Conservation (phyloP, 2,113 vertebrate genomes). For the Hypocryptadius cinnamomeus region DNA sequence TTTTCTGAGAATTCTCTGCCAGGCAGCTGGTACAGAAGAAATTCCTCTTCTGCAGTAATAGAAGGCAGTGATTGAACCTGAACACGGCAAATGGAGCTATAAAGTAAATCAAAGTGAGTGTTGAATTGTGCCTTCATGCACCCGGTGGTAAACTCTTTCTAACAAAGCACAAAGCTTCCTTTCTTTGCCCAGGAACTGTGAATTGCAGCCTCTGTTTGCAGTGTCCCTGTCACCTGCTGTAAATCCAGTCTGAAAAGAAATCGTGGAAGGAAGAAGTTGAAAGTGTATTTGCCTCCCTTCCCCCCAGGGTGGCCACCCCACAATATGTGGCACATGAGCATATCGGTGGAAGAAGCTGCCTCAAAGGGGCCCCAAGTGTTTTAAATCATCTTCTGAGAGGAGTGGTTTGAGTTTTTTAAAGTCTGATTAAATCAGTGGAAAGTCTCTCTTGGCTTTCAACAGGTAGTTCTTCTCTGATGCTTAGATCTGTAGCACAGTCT, state of each 20-base stretch:
- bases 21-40: background rate
- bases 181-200: background rate
- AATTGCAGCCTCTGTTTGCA: constrained; percentile 3
- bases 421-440: background rate
- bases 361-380: background rate
- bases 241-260: background rate
- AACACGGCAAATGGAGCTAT: background rate
- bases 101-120: constrained; percentile 39
- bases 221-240: background rate
- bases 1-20: constrained; percentile 38
- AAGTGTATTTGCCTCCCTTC: background rate
- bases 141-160: constrained; percentile 1
- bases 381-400: background rate
- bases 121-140: constrained; percentile 23
- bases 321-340: background rate
- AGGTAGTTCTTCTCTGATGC: background rate
- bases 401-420: background rate
- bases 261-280: background rate
- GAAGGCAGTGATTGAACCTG: constrained; percentile 46
- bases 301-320: background rate
- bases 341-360: background rate
- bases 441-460: background rate
- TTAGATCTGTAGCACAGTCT: background rate
- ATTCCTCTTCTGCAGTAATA: constrained; percentile 12
- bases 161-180: background rate